Conservation (phyloP, 64 coral and sea anemone species). For the Exaiptasia diaphana region DNA sequence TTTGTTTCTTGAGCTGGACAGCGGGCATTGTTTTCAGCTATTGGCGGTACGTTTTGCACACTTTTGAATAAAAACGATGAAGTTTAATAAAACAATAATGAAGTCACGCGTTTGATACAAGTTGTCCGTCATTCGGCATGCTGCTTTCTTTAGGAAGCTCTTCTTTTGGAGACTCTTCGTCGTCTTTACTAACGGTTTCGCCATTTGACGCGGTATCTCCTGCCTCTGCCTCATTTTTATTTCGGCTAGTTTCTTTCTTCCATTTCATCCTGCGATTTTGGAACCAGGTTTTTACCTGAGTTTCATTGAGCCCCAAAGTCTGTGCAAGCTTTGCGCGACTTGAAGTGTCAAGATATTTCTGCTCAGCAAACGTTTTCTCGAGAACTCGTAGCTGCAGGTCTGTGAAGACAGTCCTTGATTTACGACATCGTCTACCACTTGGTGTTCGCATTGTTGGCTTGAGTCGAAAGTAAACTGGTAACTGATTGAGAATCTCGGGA, state of each 20-base stretch:
- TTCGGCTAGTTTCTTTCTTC: slow-evolving; percentile 53
- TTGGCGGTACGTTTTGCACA: no score
- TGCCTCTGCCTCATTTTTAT: slow-evolving; percentile 17
- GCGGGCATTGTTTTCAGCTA: no score
- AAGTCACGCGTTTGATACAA: no score
- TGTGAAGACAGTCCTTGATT: slow-evolving; percentile 61
- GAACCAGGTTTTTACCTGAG: slow-evolving; percentile 68
- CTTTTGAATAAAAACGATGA: no score
- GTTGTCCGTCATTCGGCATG: no score
- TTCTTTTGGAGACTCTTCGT: not conserved
- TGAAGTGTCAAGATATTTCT: slow-evolving; percentile 63
- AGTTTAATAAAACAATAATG: no score
- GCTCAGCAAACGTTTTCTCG: slow-evolving; percentile 63
- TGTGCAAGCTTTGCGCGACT: slow-evolving; percentile 72
- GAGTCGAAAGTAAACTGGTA: slow-evolving; percentile 58
- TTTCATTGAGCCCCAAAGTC: slow-evolving; percentile 57
- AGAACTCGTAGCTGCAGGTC: slow-evolving; percentile 58
- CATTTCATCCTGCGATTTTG: slow-evolving; percentile 68
- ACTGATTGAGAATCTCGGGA: slow-evolving; percentile 49
- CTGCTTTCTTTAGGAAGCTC: not conserved
- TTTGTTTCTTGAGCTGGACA: no score
- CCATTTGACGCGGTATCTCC: not conserved
- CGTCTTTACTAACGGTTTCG: not conserved
- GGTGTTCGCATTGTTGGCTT: slow-evolving; percentile 66
- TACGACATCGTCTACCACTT: slow-evolving; percentile 55